A percentile compares a stretch with the other conserved stretches of the same genome.
phyloP scores from a whole-genome alignment of 2,888 invertebrate genomes.

The Tromatobia lineatoria region DNA sequence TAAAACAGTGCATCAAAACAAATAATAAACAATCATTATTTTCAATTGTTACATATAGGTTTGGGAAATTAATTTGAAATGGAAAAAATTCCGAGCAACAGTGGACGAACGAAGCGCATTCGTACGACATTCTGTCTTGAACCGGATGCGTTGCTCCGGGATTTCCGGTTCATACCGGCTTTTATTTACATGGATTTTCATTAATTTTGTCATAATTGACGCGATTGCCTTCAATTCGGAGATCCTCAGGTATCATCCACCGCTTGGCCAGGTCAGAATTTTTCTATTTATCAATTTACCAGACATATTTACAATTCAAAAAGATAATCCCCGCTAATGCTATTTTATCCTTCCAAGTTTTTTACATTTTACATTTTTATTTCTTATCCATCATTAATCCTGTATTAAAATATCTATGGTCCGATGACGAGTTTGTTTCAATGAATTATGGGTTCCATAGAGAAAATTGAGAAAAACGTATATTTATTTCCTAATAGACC shows the following conservation, averaged over 20 bases:
- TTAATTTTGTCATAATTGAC: conserved; percentile 38
- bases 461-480: no score
- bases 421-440: no score
- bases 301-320: not conserved
- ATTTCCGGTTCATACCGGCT: conserved; percentile 30
- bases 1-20: conserved; percentile 5
- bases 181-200: conserved; percentile 17
- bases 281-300: conserved; percentile 3
- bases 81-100: conserved; percentile 18
- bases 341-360: no score
- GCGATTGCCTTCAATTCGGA: conserved; percentile 62
- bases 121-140: not conserved
- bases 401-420: no score
- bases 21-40: conserved; percentile 43
- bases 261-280: conserved; percentile 62
- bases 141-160: conserved; percentile 24
- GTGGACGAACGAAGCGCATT: conserved; percentile 12
- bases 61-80: not conserved
- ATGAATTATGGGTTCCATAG: no score
- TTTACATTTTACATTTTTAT: no score
- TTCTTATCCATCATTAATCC: no score
- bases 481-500: no score
- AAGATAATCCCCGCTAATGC: no score
- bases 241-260: conserved; percentile 68
- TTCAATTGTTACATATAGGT: conserved; percentile 22